Evolutionary conservation across 2,797 vertebrate species (phyloP), one percentile per base, ranked within the genome.

Genomic region (Rhynchotus rufescens): DNA sequence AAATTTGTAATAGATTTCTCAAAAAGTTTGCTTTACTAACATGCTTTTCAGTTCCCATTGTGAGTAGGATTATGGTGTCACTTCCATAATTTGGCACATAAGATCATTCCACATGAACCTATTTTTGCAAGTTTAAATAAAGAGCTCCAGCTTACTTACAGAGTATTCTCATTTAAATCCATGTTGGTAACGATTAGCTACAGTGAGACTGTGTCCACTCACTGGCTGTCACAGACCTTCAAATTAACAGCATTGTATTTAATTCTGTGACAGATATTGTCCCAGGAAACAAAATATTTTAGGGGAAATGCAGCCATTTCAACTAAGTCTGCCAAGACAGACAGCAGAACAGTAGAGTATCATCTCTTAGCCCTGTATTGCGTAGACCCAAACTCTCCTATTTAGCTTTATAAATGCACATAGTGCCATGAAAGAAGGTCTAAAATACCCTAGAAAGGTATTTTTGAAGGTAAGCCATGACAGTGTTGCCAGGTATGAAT

Each of bases 31-130:
- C 15, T 84, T 89, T 92, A 80, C 73, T 59, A 87, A 32, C 38
- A n/a, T 42, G 56, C 30, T n/a, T 93, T 87, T 87, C 75, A 67
- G 47, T 51, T 80, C n/a, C 84, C 59, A 32, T 73, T 91, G 66
- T 65, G 80, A 40, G 47, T 66, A 82, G 86, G 26, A 64, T 64
- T 61, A 54, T 56, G 73, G 52, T 20, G 42, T 36, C 8, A 2
- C 56, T 47, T 89, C 91, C 52, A 64, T 38, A 45, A 66, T 81
- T 82, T 91, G 66, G 68, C 75, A 82, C 38, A 62, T 67, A 82
- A 89, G 72, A 51, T 77, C 38, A 49, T 75, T 88, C 91, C 16
- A 89, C 32, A 45, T 47, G 74, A 87, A 85, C 74, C 69, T 62
- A 49, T 32, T 38, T 22, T 34, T 66, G 80, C 40, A 76, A 76